Conservation (phyloP, 2,113 vertebrate species). For the Raja brachyura region DNA sequence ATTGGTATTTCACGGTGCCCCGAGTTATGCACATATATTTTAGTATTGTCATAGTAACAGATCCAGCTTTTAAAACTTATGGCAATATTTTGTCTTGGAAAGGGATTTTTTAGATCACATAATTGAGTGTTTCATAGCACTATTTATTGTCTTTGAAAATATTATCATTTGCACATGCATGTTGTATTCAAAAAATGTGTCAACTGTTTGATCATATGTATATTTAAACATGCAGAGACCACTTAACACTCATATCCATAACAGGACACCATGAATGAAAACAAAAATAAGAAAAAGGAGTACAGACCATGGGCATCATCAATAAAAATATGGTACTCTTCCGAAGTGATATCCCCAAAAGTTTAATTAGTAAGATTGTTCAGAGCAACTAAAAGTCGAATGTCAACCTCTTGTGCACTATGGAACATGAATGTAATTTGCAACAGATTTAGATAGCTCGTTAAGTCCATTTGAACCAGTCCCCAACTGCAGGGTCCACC, state of each 20-base stretch:
- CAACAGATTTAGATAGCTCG: constrained; percentile 33
- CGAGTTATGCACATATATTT: no score
- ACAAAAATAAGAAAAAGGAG: neutral
- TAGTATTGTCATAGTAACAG: no score
- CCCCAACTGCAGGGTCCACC: constrained; percentile 9
- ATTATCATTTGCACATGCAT: neutral
- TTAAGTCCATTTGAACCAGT: constrained; percentile 13
- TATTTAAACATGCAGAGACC: neutral
- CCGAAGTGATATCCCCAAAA: constrained; percentile 21
- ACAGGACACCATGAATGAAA: neutral
- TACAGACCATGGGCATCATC: neutral
- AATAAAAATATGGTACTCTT: constrained; percentile 15
- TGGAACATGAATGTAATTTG: constrained; percentile 26
- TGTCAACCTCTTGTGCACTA: constrained; percentile 16
- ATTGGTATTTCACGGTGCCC: no score
- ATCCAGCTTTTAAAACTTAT: no score
- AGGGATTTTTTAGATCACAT: neutral
- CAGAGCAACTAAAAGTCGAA: neutral
- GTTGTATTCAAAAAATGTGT: neutral
- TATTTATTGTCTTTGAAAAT: neutral
- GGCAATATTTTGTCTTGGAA: neutral
- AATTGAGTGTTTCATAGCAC: neutral
- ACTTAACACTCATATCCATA: neutral
- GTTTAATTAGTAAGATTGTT: constrained; percentile 17
- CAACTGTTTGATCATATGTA: neutral